A percentile compares a stretch with the other conserved stretches of the same genome.
Conservation (phyloP, 1,140 invertebrate genomes). For the Medauroidea extradentata region DNA sequence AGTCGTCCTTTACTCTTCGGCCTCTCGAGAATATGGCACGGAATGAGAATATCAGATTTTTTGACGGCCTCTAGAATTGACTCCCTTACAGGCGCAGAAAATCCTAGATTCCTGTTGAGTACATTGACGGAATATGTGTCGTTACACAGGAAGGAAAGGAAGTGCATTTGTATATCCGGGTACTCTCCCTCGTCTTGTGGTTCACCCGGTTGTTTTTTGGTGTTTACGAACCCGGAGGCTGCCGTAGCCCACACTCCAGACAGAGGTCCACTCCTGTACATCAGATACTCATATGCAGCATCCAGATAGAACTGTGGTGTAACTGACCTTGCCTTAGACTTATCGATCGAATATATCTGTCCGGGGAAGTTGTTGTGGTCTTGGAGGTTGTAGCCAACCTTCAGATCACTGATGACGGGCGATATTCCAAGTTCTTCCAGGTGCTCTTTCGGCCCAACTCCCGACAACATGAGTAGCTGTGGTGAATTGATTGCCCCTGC, state of each 20-base stretch:
- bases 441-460: slow-evolving; percentile 42
- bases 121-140: slow-evolving; percentile 1
- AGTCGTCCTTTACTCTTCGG: slow-evolving; percentile 43
- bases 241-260: neutral
- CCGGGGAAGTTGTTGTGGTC: slow-evolving; percentile 11
- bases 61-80: too few relatives aligned
- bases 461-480: slow-evolving; percentile 44
- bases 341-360: neutral
- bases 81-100: slow-evolving; percentile 20
- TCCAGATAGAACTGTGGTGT: neutral
- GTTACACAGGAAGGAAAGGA: slow-evolving; percentile 32
- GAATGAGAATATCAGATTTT: slow-evolving; percentile 27
- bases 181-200: slow-evolving; percentile 32
- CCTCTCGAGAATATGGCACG: slow-evolving; percentile 28
- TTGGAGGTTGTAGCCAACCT: slow-evolving; percentile 10
- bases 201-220: neutral
- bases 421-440: slow-evolving; percentile 21
- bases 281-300: slow-evolving; percentile 10
- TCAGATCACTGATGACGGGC: slow-evolving; percentile 1
- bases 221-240: slow-evolving; percentile 5
- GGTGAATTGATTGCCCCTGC: slow-evolving; percentile 32
- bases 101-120: neutral
- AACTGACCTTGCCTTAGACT: neutral
- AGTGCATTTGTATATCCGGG: slow-evolving; percentile 51
- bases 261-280: slow-evolving; percentile 10